phyloP scores from a whole-genome alignment of 2,797 vertebrate genomes.

The Protonibea diacanthus region DNA sequence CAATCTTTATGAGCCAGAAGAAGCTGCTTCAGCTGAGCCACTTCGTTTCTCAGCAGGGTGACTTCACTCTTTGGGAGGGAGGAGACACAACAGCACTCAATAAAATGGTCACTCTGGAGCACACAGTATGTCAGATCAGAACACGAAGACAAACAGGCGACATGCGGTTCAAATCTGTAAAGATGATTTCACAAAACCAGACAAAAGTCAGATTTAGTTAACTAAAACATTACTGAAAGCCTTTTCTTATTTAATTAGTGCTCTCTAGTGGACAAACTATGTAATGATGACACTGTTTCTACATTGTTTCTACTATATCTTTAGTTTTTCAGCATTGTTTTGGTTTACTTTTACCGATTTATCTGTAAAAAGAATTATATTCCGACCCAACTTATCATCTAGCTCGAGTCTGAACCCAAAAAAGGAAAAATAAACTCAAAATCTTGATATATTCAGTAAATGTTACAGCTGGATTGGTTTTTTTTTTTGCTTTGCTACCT shows the following conservation, averaged over 20 bases:
- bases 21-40: conserved; percentile 99
- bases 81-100: conserved; percentile 73
- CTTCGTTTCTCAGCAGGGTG: conserved; percentile 99
- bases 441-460: not conserved
- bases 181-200: not conserved
- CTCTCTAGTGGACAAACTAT: conserved; percentile 22
- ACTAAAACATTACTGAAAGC: not conserved
- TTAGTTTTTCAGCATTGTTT: not conserved
- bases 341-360: not conserved
- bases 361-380: not conserved
- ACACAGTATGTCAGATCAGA: conserved; percentile 16
- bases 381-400: too few species aligned
- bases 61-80: conserved; percentile 93
- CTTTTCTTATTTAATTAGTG: not conserved
- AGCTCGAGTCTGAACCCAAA: not conserved
- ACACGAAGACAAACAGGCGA: conserved; percentile 19
- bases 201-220: not conserved
- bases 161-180: conserved; percentile 11
- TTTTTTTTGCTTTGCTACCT: not conserved
- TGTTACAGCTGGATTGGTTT: not conserved
- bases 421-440: conserved; percentile 54
- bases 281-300: not conserved
- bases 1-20: conserved; percentile 99
- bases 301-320: not conserved
- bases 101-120: conserved; percentile 47